These are phyloP conservation scores for Philopedon plagiatum DNA, from an alignment of 2,888 invertebrate species.

Conservation along the genomic window DNA sequence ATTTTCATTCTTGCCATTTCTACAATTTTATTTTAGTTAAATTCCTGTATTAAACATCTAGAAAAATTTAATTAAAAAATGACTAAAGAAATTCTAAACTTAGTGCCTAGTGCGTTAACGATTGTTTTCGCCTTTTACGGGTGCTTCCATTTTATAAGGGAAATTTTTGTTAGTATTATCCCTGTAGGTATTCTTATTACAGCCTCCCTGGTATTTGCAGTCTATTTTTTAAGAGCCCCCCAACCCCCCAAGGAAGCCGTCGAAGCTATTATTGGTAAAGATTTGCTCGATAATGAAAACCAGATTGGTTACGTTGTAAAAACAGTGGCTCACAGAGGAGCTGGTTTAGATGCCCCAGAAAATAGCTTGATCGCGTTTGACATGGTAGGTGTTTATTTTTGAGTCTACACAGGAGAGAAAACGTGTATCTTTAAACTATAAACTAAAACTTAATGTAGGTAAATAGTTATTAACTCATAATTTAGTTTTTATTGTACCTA, in stretches of 20 bases:
- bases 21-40: not conserved
- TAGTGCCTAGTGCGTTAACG: slow-evolving; percentile 56
- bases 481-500: too few species aligned
- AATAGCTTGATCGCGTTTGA: slow-evolving; percentile 83
- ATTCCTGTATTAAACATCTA: slow-evolving; percentile 7
- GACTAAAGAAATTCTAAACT: slow-evolving; percentile 52
- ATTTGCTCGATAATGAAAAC: slow-evolving; percentile 69
- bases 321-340: slow-evolving; percentile 83
- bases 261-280: slow-evolving; percentile 70
- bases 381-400: slow-evolving; percentile 69
- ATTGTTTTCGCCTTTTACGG: slow-evolving; percentile 59
- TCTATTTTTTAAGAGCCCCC: slow-evolving; percentile 72
- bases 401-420: too few species aligned
- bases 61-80: slow-evolving; percentile 41
- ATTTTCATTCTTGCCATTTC: not conserved
- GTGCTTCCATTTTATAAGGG: slow-evolving; percentile 59
- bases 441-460: too few species aligned
- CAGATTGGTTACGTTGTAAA: slow-evolving; percentile 70
- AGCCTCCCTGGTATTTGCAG: slow-evolving; percentile 55
- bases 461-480: not conserved
- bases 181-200: slow-evolving; percentile 63
- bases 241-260: slow-evolving; percentile 67
- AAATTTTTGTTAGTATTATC: slow-evolving; percentile 60
- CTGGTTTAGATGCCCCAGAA: slow-evolving; percentile 84
- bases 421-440: too few species aligned